Base-by-base conservation (phyloP, 2,113 vertebrate species). In the Vimba vimba region DNA sequence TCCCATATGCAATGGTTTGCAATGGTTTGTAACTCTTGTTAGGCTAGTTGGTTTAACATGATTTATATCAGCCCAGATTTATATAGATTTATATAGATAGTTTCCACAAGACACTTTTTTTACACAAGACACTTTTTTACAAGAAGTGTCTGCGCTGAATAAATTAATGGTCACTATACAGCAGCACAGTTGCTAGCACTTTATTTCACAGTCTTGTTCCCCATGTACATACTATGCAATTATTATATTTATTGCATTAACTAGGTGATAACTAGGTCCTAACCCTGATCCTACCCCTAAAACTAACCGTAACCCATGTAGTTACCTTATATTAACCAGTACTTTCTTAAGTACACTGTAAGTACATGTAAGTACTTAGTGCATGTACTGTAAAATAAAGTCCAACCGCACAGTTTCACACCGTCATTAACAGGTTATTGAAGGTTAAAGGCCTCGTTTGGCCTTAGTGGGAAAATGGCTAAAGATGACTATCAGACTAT, bases 401-500 rank as follows among this genome's bases (percentile, higher is more conserved):
- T 52, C 4, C 15, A 52, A 52, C 50, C 50, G 39, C 25, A 47
- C 59, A 23, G 19, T 23, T 57, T 57, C 19, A 15, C 43, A 52
- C 73, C 45, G 7, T 64, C n/a, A 3, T 82, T 69, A 62, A 43
- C 79, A 82, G 43, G 39, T 66, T 30, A 30, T 47, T 50, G 39
- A 10, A 77, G 45, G 17, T 55, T 25, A 15, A 45, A 30, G 45
- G 25, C 17, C 25, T 50, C 21, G 7, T 77, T 68, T 69, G 60
- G 13, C 25, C 47, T 50, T 33, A 33, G 27, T 60, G 50, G 45
- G 25, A 21, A 69, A 68, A 55, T 17, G 21, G 45, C 4, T 52
- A 13, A 82, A 47, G 25, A 82, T 82, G 43, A 69, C 79, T 33
- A 25, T 69, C 12, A 47, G n/a, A 30, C n/a, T 25, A 30, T 64